Percentiles rank a stretch among this genome's conserved stretches.
Conservation (phyloP, 2,888 invertebrate genomes). For the Chromoteleia sp. region DNA sequence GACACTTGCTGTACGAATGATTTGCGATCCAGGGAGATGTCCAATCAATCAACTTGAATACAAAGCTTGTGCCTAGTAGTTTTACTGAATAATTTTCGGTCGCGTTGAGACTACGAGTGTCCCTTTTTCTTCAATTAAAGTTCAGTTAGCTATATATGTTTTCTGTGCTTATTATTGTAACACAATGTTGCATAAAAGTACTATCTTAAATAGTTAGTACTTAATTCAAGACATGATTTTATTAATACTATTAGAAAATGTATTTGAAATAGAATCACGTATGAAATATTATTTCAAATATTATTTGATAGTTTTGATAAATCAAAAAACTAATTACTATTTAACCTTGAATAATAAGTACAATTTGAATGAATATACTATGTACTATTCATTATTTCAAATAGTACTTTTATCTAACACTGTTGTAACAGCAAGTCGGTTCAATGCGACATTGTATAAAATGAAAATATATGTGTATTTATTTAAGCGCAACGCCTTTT, state of each 20-base stretch:
- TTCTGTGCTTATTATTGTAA: conserved; percentile 29
- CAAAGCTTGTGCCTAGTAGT: conserved; percentile 21
- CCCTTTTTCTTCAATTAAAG: conserved; percentile 11
- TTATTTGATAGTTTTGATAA: neutral
- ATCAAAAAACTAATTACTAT: too few relatives aligned
- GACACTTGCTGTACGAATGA: neutral
- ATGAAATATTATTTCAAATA: neutral
- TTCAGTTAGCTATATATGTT: conserved; percentile 16
- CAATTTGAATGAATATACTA: neutral
- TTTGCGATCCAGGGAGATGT: neutral
- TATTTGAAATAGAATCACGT: too few relatives aligned
- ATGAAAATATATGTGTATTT: conserved; percentile 45
- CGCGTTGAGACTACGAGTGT: conserved; percentile 16
- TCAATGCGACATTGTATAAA: conserved; percentile 47
- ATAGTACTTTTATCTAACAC: neutral
- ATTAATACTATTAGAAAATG: too few relatives aligned
- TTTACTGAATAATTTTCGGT: conserved; percentile 9
- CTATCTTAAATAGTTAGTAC: neutral
- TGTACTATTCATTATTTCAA: neutral
- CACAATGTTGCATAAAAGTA: neutral
- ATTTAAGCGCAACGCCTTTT: conserved; percentile 45
- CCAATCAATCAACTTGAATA: conserved; percentile 10
- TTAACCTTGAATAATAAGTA: too few relatives aligned
- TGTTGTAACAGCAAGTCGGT: conserved; percentile 18
- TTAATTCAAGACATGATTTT: neutral